Evolutionary conservation across 2,113 vertebrate genomes (phyloP), one percentile per base, ranked within the genome.

Genomic region (Tretioscincus oriximinensis): DNA sequence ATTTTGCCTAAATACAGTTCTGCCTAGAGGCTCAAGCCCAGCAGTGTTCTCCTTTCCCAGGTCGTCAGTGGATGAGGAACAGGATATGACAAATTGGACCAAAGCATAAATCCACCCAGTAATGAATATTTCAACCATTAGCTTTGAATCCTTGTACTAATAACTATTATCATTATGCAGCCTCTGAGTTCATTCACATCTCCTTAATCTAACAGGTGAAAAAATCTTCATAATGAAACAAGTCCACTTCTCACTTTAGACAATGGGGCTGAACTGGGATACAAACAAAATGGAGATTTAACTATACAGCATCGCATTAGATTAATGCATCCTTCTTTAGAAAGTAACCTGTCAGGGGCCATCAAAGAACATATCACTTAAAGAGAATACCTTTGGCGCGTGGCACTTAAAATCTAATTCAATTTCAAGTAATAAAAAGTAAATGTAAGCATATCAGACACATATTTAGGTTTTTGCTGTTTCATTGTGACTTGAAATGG

Each of bases 401-500:
- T 2, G 31, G 49, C 77, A 69, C 5, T 60, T 41, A 69, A 3
- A 7, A 51, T 47, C n/a, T 69, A 69, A 60, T 78, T 68, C 49
- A 78, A 41, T 69, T 69, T 68, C 58, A 78, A 78, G 77, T 68
- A 69, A 35, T 78, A 58, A 69, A 60, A 78, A 58, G 49, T 60
- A 68, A 78, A 69, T 68, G 69, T 69, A 69, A 70, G 20, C 51
- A 78, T 69, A 28, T 41, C 49, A 78, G 49, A 16, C 49, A 31
- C 58, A 60, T 69, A 69, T 78, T 78, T 78, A 78, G 29, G 22
- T 78, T 69, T 78, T 69, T 60, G 65, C 51, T 41, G 16, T 69
- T 69, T 69, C 66, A 54, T 29, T 41, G 31, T 78, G 77, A 78
- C 51, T 69, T 78, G 41, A 24, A 28, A 41, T 60, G 65, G 65